Base-by-base conservation (phyloP, 2,113 vertebrate genomes). In the Paedocypris sp. region DNA sequence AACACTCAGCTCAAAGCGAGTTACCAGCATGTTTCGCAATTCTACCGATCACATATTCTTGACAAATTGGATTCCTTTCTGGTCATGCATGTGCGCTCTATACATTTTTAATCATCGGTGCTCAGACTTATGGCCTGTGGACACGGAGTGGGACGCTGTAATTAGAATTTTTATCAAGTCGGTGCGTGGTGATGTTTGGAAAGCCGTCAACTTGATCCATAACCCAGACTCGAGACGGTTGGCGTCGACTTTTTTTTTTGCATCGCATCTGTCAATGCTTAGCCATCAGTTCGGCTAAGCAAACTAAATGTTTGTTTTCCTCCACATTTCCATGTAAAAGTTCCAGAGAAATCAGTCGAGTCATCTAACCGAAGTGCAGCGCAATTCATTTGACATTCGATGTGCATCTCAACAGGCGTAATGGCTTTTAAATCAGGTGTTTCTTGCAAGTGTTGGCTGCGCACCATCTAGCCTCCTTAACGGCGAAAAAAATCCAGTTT, bases 101-200 rank as follows among this genome's bases (percentile, higher is more conserved):
- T 38, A 61, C 51, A 56, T 56, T 74, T 76, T 76, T 73, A 74
- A 80, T 79, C 60, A 45, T 62, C 56, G 11, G 65, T 72, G 60
- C 42, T 60, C 64, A 51, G 59, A 22, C 60, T 35, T 70, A 65
- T 64, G 61, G 73, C 75, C 75, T 22, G 39, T 76, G 62, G 73
- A 68, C 60, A 69, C 42, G 43, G 64, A 15, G 70, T 75, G 68
- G 67, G 64, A 67, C 52, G 66, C 29, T 19, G 46, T 13, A 19
- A 66, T 69, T 63, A 75, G 77, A 65, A 68, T 70, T 80, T 75
- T 74, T 67, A 73, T 80, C 70, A 73, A 73, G 62, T 73, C 60
- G 73, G 69, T 77, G 73, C 66, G 61, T 18, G 49, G 46, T 48
- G 33, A 66, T 64, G 62, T 68, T 61, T 75, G 52, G 61, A 69